phyloP scores from a whole-genome alignment of 2,888 invertebrate genomes.

The Tuta absoluta region DNA sequence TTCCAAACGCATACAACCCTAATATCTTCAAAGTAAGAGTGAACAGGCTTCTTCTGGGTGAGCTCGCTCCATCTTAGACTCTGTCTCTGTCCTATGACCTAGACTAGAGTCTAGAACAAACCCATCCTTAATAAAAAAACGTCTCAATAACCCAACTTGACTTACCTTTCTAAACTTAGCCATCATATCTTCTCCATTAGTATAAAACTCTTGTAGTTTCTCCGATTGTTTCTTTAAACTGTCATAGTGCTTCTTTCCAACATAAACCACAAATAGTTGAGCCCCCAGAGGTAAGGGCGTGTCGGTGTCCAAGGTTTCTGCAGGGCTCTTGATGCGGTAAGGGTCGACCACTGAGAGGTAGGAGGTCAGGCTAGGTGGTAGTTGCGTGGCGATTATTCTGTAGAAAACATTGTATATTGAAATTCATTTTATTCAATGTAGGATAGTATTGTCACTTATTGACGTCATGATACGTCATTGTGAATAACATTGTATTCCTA shows the following conservation, averaged over 20 bases:
- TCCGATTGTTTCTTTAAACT: constrained; percentile 68
- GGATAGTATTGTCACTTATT: no score
- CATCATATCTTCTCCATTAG: constrained; percentile 70
- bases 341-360: constrained; percentile 91
- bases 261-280: constrained; percentile 89
- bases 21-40: no score
- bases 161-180: constrained; percentile 68
- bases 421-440: neutral
- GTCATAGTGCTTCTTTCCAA: constrained; percentile 83
- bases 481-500: no score
- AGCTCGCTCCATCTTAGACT: no score
- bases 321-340: constrained; percentile 90
- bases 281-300: constrained; percentile 91
- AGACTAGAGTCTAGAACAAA: no score
- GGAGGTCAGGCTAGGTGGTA: constrained; percentile 88
- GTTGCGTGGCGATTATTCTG: constrained; percentile 91
- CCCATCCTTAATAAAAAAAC: no score
- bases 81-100: no score
- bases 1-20: no score
- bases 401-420: constrained; percentile 39
- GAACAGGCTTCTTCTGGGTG: no score
- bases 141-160: neutral
- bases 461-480: no score
- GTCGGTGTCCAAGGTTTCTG: constrained; percentile 83
- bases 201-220: constrained; percentile 62